Evolutionary conservation across 2,797 vertebrate genomes (phyloP).

Genomic region (Amazona ochrocephala): DNA sequence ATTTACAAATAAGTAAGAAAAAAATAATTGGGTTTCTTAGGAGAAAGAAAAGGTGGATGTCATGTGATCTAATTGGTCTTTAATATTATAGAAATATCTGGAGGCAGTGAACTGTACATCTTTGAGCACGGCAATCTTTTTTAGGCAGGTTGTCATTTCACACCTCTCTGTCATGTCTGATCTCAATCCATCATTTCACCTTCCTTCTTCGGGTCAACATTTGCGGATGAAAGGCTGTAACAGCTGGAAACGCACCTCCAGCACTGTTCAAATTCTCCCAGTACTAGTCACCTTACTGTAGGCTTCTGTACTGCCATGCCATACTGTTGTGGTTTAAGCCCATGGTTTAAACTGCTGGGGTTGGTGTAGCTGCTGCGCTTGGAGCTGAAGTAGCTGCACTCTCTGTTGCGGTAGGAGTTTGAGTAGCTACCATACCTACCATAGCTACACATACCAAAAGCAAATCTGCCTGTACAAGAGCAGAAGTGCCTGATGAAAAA

Average conservation of each 20-base stretch:
- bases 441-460: neutral
- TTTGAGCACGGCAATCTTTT: neutral
- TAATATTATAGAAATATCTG: neutral
- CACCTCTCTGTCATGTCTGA: neutral
- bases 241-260: neutral
- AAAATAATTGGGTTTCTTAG: neutral
- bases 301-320: neutral
- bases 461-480: neutral
- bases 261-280: neutral
- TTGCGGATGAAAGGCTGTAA: neutral
- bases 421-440: neutral
- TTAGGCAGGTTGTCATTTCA: neutral
- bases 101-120: neutral
- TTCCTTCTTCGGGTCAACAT: neutral
- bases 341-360: neutral
- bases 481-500: neutral
- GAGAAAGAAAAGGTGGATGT: neutral
- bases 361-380: neutral
- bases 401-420: neutral
- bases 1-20: neutral
- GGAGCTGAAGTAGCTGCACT: neutral
- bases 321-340: neutral
- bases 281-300: neutral
- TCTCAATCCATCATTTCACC: neutral
- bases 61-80: neutral